Evolutionary conservation across 2,797 vertebrate species (phyloP).

Genomic region (Poeciliopsis turneri): DNA sequence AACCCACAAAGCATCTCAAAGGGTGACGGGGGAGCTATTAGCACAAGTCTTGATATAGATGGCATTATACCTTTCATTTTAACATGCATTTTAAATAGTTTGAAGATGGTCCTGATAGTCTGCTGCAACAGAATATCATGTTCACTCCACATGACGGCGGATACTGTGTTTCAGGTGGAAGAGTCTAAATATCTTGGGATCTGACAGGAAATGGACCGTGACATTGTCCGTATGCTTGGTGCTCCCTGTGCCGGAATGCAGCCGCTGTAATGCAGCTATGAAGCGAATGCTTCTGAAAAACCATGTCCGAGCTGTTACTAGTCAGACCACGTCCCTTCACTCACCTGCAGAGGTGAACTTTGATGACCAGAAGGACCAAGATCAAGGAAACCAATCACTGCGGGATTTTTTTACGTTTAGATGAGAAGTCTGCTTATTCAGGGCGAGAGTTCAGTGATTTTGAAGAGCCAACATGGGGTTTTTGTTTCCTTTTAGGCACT

Average conservation of each 20-base stretch:
- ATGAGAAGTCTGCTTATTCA: not conserved
- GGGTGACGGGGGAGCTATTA: not conserved
- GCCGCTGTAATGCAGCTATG: not conserved
- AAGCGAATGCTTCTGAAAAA: not conserved
- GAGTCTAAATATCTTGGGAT: not conserved
- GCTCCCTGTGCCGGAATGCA: not conserved
- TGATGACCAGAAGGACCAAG: not conserved
- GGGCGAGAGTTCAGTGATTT: not conserved
- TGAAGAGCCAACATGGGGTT: not conserved
- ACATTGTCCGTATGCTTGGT: not conserved
- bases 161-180: not conserved
- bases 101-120: not conserved
- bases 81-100: not conserved
- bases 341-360: not conserved
- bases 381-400: not conserved
- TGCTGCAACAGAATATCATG: not conserved
- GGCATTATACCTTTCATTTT: too few relatives aligned
- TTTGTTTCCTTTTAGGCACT: not conserved
- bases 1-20: too few relatives aligned
- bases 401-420: not conserved
- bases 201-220: conserved; percentile 1
- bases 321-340: not conserved
- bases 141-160: not conserved
- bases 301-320: not conserved
- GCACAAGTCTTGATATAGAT: not conserved